Conservation (phyloP, 2,113 vertebrate genomes). For the Turnix velox region DNA sequence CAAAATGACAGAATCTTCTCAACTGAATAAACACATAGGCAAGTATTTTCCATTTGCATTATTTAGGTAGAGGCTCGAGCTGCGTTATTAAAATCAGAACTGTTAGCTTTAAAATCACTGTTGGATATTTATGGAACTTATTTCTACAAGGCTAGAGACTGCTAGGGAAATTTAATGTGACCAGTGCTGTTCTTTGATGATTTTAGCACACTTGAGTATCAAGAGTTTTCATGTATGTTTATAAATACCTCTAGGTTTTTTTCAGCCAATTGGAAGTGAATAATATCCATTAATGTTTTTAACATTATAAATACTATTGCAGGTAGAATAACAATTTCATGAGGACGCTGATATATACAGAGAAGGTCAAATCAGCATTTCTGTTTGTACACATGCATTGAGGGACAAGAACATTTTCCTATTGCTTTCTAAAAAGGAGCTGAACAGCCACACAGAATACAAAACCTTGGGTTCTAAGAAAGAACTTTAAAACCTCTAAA, state of each 20-base stretch:
- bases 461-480: neutral
- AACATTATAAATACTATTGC: neutral
- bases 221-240: neutral
- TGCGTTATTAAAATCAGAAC: neutral
- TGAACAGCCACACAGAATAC: neutral
- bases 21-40: neutral
- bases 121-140: neutral
- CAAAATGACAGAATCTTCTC: neutral
- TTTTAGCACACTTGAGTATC: neutral
- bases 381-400: neutral
- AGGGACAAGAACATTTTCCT: neutral
- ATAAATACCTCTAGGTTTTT: neutral
- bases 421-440: neutral
- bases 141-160: neutral
- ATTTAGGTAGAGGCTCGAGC: neutral
- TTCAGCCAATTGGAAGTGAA: neutral
- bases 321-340: neutral
- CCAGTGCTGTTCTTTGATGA: neutral
- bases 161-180: neutral
- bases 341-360: neutral
- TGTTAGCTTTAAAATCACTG: neutral
- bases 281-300: neutral
- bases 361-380: neutral
- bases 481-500: neutral
- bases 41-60: neutral